Evolutionary conservation across 2,888 invertebrate genomes (phyloP).

Genomic region (Drosophila basisetae): DNA sequence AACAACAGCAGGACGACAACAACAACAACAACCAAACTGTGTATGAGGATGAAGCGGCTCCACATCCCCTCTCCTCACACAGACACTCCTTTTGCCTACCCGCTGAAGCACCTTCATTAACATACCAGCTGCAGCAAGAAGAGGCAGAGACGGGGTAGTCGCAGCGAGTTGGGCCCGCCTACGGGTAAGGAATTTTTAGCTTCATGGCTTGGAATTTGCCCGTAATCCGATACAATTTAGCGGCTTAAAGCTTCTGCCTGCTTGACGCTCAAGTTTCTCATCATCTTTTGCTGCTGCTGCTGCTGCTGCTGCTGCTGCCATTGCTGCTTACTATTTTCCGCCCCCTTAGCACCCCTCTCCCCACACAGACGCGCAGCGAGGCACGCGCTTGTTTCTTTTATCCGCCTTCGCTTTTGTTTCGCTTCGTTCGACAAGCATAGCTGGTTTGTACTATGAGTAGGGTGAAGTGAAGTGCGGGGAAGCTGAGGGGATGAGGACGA

Average conservation of each 20-base stretch:
- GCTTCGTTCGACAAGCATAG: constrained; percentile 10
- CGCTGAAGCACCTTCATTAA: constrained; percentile 77
- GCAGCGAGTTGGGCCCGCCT: constrained; percentile 28
- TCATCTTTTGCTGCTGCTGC: constrained; percentile 59
- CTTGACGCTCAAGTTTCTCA: constrained; percentile 78
- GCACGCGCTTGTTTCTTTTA: constrained; percentile 70
- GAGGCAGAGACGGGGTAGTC: background rate
- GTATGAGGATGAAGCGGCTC: background rate
- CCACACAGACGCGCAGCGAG: constrained; percentile 32
- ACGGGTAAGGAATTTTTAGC: constrained; percentile 72
- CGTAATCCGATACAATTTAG: constrained; percentile 82
- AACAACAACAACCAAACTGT: constrained; percentile 23
- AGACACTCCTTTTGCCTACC: background rate
- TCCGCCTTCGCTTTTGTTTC: constrained; percentile 65
- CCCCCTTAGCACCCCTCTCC: background rate
- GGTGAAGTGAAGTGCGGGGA: background rate
- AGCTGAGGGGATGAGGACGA: background rate
- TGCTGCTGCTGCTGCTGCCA: constrained; percentile 13
- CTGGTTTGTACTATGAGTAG: constrained; percentile 6
- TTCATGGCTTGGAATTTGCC: constrained; percentile 75
- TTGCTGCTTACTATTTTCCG: constrained; percentile 28
- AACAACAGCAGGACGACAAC: constrained; percentile 47
- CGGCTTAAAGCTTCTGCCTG: constrained; percentile 81
- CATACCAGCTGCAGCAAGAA: constrained; percentile 66
- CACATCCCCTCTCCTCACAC: background rate